phyloP scores from a whole-genome alignment of 2,113 vertebrate species.

The Zapornia atra region DNA sequence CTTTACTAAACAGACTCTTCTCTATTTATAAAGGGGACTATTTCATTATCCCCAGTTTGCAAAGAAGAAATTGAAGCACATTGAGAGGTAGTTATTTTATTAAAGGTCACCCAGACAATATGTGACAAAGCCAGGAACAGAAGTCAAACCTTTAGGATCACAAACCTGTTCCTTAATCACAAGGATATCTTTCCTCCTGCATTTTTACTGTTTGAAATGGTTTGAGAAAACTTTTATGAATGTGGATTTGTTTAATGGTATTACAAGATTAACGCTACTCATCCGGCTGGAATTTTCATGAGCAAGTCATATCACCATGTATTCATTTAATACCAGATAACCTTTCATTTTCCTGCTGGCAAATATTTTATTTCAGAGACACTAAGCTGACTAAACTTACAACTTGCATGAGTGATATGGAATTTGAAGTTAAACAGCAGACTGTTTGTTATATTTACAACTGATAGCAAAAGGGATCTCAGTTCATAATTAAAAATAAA shows the following conservation, averaged over 20 bases:
- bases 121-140: not conserved
- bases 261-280: conserved; percentile 31
- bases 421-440: conserved; percentile 41
- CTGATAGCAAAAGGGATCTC: conserved; percentile 35
- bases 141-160: not conserved
- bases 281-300: conserved; percentile 53
- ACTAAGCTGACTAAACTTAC: conserved; percentile 45
- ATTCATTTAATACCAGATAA: conserved; percentile 56
- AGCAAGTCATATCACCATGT: conserved; percentile 9
- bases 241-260: conserved; percentile 31
- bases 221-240: conserved; percentile 23
- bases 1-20: not conserved
- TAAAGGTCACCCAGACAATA: not conserved
- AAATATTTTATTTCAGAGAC: conserved; percentile 61
- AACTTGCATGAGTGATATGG: not conserved
- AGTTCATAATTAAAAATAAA: conserved; percentile 55
- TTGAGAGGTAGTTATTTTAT: not conserved
- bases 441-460: conserved; percentile 15
- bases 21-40: not conserved
- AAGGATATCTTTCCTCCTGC: not conserved
- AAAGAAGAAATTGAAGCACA: not conserved
- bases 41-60: not conserved
- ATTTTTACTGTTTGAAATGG: not conserved
- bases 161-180: not conserved
- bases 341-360: conserved; percentile 25